phyloP scores from a whole-genome alignment of 2,113 vertebrate species.

The Phoxinus phoxinus region DNA sequence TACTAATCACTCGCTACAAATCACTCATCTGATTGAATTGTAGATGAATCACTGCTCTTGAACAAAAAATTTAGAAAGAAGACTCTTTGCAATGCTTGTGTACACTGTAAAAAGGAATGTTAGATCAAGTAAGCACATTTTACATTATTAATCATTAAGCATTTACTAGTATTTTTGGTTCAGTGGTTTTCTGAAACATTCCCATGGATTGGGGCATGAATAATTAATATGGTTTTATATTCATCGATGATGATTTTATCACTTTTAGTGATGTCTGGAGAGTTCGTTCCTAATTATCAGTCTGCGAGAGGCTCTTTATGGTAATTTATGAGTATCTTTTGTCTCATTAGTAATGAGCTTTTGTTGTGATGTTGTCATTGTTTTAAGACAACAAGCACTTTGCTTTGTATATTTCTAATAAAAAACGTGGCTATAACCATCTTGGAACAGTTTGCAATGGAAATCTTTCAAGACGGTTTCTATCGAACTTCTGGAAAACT shows the following conservation, averaged over 20 bases:
- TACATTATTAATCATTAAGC: neutral
- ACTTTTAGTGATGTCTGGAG: neutral
- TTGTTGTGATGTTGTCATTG: neutral
- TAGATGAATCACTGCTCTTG: neutral
- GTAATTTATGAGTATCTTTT: neutral
- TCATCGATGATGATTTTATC: neutral
- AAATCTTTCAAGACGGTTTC: neutral
- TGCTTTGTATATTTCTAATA: neutral
- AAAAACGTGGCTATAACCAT: neutral
- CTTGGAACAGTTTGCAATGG: neutral
- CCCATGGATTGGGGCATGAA: neutral
- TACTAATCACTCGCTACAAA: conserved; percentile 5
- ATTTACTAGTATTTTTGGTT: neutral
- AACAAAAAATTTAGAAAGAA: neutral
- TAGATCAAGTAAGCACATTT: neutral
- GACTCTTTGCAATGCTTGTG: neutral
- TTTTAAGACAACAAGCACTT: neutral
- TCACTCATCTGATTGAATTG: conserved; percentile 9
- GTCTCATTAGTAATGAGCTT: neutral
- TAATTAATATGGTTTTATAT: neutral
- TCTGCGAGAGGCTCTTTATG: neutral
- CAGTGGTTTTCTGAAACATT: neutral
- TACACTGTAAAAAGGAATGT: neutral
- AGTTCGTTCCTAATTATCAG: neutral
- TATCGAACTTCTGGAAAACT: neutral